Evolutionary conservation across 2,888 invertebrate genomes (phyloP).

Genomic region (Cephonodes hylas): DNA sequence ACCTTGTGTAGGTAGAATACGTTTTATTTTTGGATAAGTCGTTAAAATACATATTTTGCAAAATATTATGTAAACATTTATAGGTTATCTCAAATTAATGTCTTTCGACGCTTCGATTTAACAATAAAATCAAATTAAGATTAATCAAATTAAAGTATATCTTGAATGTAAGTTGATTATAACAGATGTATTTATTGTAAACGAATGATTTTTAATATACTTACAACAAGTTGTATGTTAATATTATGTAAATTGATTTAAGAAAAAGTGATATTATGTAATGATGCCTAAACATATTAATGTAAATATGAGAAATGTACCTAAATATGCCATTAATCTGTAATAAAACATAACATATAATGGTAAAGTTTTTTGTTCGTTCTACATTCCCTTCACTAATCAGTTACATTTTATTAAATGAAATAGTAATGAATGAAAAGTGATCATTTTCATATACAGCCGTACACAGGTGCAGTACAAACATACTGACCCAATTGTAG

Average conservation of each 20-base stretch:
- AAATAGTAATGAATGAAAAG: too few species aligned
- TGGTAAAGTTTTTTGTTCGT: neutral
- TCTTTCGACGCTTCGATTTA: neutral
- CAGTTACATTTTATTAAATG: too few species aligned
- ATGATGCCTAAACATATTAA: neutral
- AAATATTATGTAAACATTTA: neutral
- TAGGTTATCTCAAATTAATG: neutral
- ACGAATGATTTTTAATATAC: too few species aligned
- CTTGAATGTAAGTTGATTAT: neutral
- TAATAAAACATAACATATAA: constrained; percentile 7
- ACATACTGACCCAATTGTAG: too few species aligned
- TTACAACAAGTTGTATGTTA: constrained; percentile 3
- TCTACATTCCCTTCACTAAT: neutral
- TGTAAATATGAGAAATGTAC: constrained; percentile 11
- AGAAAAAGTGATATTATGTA: constrained; percentile 17
- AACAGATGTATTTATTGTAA: neutral
- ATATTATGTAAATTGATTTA: constrained; percentile 19
- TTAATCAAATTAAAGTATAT: neutral
- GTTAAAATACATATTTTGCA: constrained; percentile 11
- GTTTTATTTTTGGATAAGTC: constrained; percentile 20
- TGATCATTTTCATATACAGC: too few species aligned
- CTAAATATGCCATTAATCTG: constrained; percentile 14
- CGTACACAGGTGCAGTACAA: too few species aligned
- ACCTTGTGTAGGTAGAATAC: constrained; percentile 47
- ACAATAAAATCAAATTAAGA: neutral